Evolutionary conservation across 1,140 invertebrate species (phyloP).

Genomic region (Lutraria rhynchaena): DNA sequence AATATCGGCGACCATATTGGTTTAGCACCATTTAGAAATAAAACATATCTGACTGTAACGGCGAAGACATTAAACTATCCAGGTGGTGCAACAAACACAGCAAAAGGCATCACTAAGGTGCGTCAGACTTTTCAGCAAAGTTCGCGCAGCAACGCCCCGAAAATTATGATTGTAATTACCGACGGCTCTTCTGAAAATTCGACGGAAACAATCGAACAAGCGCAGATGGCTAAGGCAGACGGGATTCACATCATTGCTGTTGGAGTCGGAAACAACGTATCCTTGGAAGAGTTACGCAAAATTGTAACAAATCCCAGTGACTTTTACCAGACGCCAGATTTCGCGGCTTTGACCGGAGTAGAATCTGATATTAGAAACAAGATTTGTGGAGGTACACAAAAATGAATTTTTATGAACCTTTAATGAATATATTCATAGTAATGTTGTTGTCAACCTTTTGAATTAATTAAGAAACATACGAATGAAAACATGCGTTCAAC

Average conservation of each 20-base stretch:
- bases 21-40: conserved; percentile 65
- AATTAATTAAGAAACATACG: too few relatives aligned
- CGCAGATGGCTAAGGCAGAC: conserved; percentile 66
- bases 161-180: conserved; percentile 75
- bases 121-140: conserved; percentile 64
- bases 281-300: conserved; percentile 68
- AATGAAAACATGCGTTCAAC: too few relatives aligned
- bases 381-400: conserved; percentile 71
- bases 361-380: conserved; percentile 67
- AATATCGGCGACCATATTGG: conserved; percentile 67
- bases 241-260: conserved; percentile 70
- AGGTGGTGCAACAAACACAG: conserved; percentile 72
- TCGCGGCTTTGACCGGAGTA: conserved; percentile 66
- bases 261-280: conserved; percentile 66
- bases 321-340: conserved; percentile 68
- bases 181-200: conserved; percentile 73
- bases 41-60: conserved; percentile 61
- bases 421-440: not conserved
- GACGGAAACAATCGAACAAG: conserved; percentile 67
- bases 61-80: conserved; percentile 67
- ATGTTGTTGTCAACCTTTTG: too few relatives aligned
- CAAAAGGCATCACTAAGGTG: conserved; percentile 66
- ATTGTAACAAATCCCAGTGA: conserved; percentile 69
- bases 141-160: conserved; percentile 57
- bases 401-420: not conserved